These are phyloP conservation scores for Protonibea diacanthus DNA, from an alignment of 2,797 vertebrate genomes.

Conservation along the genomic window DNA sequence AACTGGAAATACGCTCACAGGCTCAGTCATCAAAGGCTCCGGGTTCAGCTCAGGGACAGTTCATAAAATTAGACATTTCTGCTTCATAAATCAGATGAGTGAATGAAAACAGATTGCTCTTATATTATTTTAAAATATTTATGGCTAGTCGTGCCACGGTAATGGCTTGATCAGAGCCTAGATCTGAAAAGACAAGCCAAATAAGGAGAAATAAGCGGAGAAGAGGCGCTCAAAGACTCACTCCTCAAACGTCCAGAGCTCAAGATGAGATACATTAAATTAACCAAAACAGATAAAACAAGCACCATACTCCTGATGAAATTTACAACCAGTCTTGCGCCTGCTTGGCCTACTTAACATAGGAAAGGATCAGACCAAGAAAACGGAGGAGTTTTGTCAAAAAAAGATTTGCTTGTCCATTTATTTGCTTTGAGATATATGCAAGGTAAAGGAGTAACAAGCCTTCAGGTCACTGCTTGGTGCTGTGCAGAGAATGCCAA, in stretches of 20 bases:
- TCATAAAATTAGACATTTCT: constrained; percentile 34
- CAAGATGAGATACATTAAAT: neutral
- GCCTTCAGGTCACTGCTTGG: constrained; percentile 1
- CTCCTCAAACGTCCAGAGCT: constrained; percentile 15
- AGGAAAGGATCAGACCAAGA: neutral
- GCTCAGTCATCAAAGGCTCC: constrained; percentile 43
- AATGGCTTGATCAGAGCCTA: constrained; percentile 14
- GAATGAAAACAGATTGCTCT: constrained; percentile 40
- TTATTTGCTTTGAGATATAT: constrained; percentile 29
- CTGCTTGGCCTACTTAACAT: too few species aligned
- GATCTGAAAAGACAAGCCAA: constrained; percentile 38
- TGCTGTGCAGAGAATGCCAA: constrained; percentile 28
- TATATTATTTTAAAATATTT: constrained; percentile 53
- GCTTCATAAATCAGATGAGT: constrained; percentile 29
- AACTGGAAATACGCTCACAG: constrained; percentile 50
- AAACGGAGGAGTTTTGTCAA: neutral
- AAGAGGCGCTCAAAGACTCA: constrained; percentile 11
- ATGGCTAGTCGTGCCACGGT: neutral
- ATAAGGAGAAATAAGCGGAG: constrained; percentile 33
- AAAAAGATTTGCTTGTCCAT: constrained; percentile 9
- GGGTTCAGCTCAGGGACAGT: constrained; percentile 51
- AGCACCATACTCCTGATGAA: neutral
- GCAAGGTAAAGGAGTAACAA: neutral
- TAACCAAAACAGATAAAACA: neutral
- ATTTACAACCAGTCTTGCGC: neutral